Conservation (phyloP, 2,797 vertebrate genomes). For the Cuniculus paca region DNA sequence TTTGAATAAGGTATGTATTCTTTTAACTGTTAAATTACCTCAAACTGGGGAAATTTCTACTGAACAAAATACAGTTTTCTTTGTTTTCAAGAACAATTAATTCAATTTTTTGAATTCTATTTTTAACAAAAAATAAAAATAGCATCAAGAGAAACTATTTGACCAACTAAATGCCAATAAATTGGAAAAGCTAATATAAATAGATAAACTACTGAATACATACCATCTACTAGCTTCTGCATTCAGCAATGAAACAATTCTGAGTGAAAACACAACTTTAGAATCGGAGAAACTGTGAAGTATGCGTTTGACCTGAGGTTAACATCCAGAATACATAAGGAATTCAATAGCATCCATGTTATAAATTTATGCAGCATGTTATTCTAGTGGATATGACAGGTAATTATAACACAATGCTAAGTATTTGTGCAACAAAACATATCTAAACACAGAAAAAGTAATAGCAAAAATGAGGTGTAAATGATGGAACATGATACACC, state of each 20-base stretch:
- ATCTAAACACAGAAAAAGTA: background rate
- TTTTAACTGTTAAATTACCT: background rate
- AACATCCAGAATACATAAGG: background rate
- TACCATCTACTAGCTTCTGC: background rate
- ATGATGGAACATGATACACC: background rate
- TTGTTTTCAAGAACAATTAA: constrained; percentile 7
- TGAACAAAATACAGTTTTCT: background rate
- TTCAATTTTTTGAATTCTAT: background rate
- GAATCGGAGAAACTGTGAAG: background rate
- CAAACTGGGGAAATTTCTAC: background rate
- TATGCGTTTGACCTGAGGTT: background rate
- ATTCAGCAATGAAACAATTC: background rate
- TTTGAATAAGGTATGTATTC: background rate
- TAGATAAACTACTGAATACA: too few relatives aligned
- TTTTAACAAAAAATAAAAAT: background rate
- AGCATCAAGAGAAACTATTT: background rate
- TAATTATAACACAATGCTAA: background rate
- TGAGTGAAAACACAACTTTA: background rate
- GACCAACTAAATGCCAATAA: background rate
- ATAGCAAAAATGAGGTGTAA: background rate
- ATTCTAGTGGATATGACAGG: background rate
- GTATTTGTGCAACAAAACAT: background rate
- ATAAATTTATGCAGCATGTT: background rate
- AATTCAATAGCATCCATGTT: background rate
- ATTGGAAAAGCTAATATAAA: background rate